Percentiles rank a stretch among this genome's conserved stretches.
Conservation (phyloP, 37 sponge, comb jelly and placozoan genomes). For the Mnemiopsis leidyi region DNA sequence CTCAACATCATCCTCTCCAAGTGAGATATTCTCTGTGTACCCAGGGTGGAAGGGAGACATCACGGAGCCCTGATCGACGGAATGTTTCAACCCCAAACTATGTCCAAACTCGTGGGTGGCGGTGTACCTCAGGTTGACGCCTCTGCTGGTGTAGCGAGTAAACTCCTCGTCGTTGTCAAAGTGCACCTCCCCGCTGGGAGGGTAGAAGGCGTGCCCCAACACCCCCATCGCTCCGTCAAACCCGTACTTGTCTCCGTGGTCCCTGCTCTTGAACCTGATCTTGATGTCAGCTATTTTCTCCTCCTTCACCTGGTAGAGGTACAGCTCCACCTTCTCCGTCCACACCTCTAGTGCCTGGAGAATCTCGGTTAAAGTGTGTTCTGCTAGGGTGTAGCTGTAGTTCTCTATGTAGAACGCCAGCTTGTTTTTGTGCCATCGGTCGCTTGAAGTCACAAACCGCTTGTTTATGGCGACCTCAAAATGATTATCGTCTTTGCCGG, state of each 20-base stretch:
- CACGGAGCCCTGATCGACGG: not conserved
- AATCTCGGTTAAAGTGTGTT: not conserved
- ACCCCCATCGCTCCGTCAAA: slow-evolving; percentile 63
- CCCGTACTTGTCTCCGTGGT: slow-evolving; percentile 57
- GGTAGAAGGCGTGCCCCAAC: slow-evolving; percentile 52
- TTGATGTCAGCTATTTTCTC: not conserved
- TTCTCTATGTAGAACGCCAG: slow-evolving; percentile 11
- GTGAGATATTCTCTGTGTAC: not conserved
- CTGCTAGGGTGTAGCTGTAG: not conserved
- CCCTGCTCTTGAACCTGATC: not conserved
- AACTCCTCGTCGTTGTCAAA: slow-evolving; percentile 66
- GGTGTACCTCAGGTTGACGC: slow-evolving; percentile 29
- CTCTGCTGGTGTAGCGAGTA: not conserved
- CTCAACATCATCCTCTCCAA: not conserved
- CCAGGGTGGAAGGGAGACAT: slow-evolving; percentile 62
- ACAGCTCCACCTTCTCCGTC: not conserved
- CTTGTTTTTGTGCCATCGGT: not conserved
- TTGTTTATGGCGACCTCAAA: not conserved
- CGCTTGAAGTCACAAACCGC: not conserved
- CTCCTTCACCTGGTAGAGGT: slow-evolving; percentile 4
- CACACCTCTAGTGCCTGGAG: slow-evolving; percentile 6
- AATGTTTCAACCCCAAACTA: slow-evolving; percentile 36
- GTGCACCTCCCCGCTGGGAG: slow-evolving; percentile 31
- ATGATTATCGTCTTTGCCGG: not conserved
- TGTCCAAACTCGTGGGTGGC: slow-evolving; percentile 62